These are phyloP conservation scores for Ormia ochracea DNA, from an alignment of 2,888 invertebrate species.

Conservation along the genomic window DNA sequence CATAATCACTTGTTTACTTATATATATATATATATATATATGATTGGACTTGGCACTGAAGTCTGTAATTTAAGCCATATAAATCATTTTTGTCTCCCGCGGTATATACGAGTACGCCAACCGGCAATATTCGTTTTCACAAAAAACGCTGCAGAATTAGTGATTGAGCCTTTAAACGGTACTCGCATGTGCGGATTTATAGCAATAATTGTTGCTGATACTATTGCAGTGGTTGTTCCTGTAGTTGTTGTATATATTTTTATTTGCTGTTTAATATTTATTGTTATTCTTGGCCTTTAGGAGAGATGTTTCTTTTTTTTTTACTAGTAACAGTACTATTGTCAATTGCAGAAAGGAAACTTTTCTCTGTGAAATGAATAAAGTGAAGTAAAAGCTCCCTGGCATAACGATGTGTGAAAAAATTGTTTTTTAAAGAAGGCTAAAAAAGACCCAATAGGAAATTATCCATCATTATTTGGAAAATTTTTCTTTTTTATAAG, in stretches of 20 bases:
- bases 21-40: neutral
- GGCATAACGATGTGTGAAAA: constrained; percentile 38
- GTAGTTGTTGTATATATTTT: neutral
- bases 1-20: constrained; percentile 17
- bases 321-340: constrained; percentile 3
- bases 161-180: constrained; percentile 54
- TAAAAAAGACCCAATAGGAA: neutral
- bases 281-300: neutral
- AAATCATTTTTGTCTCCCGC: constrained; percentile 57
- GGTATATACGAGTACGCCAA: constrained; percentile 20
- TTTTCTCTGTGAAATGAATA: neutral
- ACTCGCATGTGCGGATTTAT: constrained; percentile 44
- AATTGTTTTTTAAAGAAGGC: neutral
- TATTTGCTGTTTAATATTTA: neutral
- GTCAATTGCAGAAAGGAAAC: constrained; percentile 25
- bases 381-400: constrained; percentile 41
- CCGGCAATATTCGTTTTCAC: neutral
- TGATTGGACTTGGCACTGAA: neutral
- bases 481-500: no score
- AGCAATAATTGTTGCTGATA: constrained; percentile 38
- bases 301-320: neutral
- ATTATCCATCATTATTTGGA: neutral
- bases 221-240: neutral
- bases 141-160: constrained; percentile 47
- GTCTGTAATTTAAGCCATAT: constrained; percentile 59